Conservation (phyloP, 2,113 vertebrate species). For the Scomber colias region DNA sequence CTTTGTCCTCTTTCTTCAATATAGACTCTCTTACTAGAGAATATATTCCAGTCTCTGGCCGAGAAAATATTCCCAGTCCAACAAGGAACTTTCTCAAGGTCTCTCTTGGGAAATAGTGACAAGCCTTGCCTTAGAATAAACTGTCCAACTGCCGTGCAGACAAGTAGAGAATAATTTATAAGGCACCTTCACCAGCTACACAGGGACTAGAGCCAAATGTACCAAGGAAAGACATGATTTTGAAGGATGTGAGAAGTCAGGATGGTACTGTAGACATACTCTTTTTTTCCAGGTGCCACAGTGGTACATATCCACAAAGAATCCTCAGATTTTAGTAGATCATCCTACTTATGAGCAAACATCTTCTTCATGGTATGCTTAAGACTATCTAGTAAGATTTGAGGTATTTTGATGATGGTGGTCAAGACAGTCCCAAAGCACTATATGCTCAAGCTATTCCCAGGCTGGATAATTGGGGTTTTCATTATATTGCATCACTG, state of each 20-base stretch:
- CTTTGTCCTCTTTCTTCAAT: neutral
- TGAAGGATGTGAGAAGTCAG: neutral
- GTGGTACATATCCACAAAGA: neutral
- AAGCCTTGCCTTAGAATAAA: constrained; percentile 10
- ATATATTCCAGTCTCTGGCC: neutral
- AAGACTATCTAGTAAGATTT: neutral
- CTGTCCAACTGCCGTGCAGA: constrained; percentile 3
- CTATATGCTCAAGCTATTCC: neutral
- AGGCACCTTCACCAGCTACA: neutral
- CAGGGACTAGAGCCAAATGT: neutral
- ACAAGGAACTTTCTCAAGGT: constrained; percentile 2
- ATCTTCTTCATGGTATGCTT: neutral
- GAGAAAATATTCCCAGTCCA: neutral
- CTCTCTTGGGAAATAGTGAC: neutral
- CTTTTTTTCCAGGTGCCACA: neutral
- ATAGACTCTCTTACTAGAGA: neutral
- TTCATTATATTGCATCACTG: neutral
- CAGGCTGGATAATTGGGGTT: no score
- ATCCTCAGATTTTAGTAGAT: neutral
- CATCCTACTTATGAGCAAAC: neutral
- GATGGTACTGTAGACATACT: neutral
- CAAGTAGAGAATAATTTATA: constrained; percentile 29
- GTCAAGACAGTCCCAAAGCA: neutral
- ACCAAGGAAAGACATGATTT: neutral
- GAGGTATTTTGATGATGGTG: neutral